Evolutionary conservation across 2,797 vertebrate genomes (phyloP).

Genomic region (Sylvia borin): DNA sequence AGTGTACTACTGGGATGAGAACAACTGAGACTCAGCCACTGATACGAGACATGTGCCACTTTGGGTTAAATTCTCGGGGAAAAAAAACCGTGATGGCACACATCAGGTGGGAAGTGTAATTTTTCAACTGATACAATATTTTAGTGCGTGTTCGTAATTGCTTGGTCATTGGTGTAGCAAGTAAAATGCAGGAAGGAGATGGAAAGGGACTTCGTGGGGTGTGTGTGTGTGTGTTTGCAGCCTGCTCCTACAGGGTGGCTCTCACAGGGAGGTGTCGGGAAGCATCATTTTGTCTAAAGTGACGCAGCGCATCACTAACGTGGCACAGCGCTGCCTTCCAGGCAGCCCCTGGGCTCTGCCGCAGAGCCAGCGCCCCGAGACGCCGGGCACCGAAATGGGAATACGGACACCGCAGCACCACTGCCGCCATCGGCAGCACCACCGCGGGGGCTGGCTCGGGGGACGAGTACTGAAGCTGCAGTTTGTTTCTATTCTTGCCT

Average conservation of each 20-base stretch:
- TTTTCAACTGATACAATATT: neutral
- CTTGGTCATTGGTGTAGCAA: neutral
- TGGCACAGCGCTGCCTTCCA: neutral
- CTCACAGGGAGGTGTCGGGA: neutral
- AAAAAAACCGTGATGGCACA: neutral
- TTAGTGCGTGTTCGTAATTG: neutral
- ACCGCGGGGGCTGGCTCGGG: neutral
- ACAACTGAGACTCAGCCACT: neutral
- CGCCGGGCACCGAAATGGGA: neutral
- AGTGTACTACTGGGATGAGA: neutral
- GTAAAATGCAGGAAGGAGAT: neutral
- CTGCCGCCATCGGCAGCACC: neutral
- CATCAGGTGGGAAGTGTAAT: neutral
- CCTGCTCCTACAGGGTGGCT: neutral
- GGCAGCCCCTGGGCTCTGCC: neutral
- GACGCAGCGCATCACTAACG: neutral
- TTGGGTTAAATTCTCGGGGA: neutral
- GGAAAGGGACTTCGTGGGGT: neutral
- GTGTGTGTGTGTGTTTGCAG: neutral
- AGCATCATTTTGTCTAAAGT: neutral
- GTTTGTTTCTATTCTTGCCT: neutral
- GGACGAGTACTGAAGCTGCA: neutral
- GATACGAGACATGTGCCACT: neutral
- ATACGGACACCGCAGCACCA: neutral
- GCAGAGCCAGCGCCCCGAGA: neutral